These are phyloP conservation scores for Drosophila kepulauana DNA, from an alignment of 1,140 invertebrate species.

Conservation along the genomic window DNA sequence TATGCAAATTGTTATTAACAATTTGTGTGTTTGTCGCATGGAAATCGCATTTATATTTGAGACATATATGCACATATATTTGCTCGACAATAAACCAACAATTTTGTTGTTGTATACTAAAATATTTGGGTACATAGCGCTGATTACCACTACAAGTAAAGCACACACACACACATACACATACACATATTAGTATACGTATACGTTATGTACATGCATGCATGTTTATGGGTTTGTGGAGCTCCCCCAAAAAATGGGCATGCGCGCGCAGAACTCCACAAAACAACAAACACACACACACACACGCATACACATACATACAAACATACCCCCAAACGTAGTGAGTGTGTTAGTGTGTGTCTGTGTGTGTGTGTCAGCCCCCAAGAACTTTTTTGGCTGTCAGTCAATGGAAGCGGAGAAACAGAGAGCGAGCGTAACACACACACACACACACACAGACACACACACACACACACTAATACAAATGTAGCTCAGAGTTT, in stretches of 20 bases:
- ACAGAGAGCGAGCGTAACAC: slow-evolving; percentile 60
- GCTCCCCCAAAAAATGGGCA: slow-evolving; percentile 57
- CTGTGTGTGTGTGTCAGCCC: slow-evolving; percentile 57
- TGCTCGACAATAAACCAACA: slow-evolving; percentile 49
- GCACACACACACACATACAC: not conserved
- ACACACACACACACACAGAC: slow-evolving; percentile 7
- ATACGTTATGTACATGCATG: slow-evolving; percentile 37
- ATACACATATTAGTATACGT: slow-evolving; percentile 2
- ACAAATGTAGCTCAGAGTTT: slow-evolving; percentile 18
- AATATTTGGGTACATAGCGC: slow-evolving; percentile 67
- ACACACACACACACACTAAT: slow-evolving; percentile 22
- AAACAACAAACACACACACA: slow-evolving; percentile 51
- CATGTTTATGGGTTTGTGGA: slow-evolving; percentile 21
- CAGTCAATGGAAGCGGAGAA: slow-evolving; percentile 77
- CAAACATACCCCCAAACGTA: slow-evolving; percentile 69
- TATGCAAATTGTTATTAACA: not conserved
- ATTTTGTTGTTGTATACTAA: slow-evolving; percentile 74
- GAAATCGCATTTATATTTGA: slow-evolving; percentile 7
- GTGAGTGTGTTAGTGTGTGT: slow-evolving; percentile 19
- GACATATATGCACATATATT: not conserved
- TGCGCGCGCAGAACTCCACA: slow-evolving; percentile 80
- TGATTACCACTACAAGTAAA: slow-evolving; percentile 14
- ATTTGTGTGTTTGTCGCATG: slow-evolving; percentile 22
- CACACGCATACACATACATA: slow-evolving; percentile 28
- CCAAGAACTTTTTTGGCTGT: slow-evolving; percentile 82